These are phyloP conservation scores for Tetropium fuscum DNA, from an alignment of 2,888 invertebrate species.

Conservation along the genomic window DNA sequence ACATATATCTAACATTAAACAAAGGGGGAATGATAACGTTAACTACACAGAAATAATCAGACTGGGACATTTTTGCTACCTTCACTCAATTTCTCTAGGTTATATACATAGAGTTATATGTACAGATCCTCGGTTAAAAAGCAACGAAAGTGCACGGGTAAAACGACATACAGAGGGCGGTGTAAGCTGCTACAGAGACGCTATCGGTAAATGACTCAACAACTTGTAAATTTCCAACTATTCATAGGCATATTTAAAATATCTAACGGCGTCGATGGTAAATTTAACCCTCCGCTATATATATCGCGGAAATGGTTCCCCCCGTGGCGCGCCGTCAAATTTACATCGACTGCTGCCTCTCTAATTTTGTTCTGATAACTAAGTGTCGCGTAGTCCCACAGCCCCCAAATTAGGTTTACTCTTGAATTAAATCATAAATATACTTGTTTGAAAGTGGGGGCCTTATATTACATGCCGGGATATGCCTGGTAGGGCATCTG, in stretches of 20 bases:
- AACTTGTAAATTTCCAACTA: constrained; percentile 5
- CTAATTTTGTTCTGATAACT: too few species aligned
- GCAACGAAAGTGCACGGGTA: too few species aligned
- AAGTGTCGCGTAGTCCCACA: too few species aligned
- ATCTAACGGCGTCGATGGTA: not conserved
- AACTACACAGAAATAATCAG: constrained; percentile 3
- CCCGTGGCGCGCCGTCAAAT: not conserved
- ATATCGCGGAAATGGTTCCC: not conserved
- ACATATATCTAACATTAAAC: constrained; percentile 33
- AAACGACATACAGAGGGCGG: too few species aligned
- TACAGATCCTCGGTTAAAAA: constrained; percentile 4
- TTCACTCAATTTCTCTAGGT: constrained; percentile 1
- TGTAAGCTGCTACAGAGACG: too few species aligned
- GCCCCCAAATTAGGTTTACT: too few species aligned
- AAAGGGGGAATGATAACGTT: constrained; percentile 21
- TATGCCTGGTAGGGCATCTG: constrained; percentile 75
- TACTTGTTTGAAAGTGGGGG: constrained; percentile 23
- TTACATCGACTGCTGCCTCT: too few species aligned
- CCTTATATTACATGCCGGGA: constrained; percentile 69
- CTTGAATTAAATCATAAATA: constrained; percentile 10
- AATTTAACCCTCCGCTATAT: not conserved
- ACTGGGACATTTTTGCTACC: not conserved
- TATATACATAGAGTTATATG: constrained; percentile 22
- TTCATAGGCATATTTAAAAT: constrained; percentile 7
- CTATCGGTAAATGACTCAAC: constrained; percentile 4